Evolutionary conservation across 2,888 invertebrate genomes (phyloP).

Genomic region (Thereva unica): DNA sequence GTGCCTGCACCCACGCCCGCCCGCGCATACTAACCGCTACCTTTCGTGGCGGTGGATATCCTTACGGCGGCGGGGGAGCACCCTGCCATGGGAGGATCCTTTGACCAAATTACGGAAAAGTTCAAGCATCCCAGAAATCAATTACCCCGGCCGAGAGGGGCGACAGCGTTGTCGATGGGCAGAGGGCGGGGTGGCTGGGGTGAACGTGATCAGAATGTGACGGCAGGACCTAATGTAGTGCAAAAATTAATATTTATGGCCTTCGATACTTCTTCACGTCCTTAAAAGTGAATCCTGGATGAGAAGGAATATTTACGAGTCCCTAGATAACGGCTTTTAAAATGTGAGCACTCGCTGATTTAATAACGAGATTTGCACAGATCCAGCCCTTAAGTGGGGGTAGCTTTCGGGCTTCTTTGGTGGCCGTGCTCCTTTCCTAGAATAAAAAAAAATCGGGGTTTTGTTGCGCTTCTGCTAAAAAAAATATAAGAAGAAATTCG

Average conservation of each 20-base stretch:
- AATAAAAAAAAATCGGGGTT: too few relatives aligned
- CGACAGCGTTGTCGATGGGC: too few relatives aligned
- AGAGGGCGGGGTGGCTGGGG: neutral
- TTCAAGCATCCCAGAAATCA: conserved; percentile 30
- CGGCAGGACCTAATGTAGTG: conserved; percentile 28
- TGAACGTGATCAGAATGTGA: conserved; percentile 31
- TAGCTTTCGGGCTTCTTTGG: too few relatives aligned
- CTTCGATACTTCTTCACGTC: conserved; percentile 10
- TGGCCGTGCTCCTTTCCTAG: too few relatives aligned
- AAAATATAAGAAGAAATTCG: too few relatives aligned
- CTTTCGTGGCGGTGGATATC: too few relatives aligned
- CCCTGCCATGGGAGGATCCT: too few relatives aligned
- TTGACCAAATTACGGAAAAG: conserved; percentile 31
- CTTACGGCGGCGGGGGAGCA: too few relatives aligned
- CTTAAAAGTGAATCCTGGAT: conserved; percentile 23
- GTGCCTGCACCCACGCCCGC: too few relatives aligned
- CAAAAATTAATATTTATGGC: conserved; percentile 33
- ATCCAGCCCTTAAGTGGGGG: too few relatives aligned
- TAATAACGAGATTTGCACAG: conserved; percentile 13
- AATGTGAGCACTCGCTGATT: conserved; percentile 22
- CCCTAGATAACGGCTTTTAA: conserved; percentile 21
- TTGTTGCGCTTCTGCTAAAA: too few relatives aligned
- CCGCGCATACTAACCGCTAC: too few relatives aligned
- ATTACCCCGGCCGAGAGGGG: conserved; percentile 4
- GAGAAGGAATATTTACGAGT: conserved; percentile 26